Percentiles rank a stretch among this genome's conserved stretches.
phyloP scores from a whole-genome alignment of 2,888 invertebrate species.

The Chrysolina haemoptera region DNA sequence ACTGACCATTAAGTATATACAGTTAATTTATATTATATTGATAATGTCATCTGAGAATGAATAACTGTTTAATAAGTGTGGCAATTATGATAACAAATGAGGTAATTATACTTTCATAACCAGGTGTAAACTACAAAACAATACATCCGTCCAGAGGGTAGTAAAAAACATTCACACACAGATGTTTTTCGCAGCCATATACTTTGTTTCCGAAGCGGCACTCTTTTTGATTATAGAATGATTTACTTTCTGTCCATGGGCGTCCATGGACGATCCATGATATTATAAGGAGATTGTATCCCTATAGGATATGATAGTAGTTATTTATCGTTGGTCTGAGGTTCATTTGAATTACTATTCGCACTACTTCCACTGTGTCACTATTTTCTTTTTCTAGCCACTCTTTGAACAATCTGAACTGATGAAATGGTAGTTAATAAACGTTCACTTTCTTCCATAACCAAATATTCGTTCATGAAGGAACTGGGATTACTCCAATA shows the following conservation, averaged over 20 bases:
- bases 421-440: no score
- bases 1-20: no score
- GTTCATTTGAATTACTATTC: no score
- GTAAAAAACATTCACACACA: conserved; percentile 49
- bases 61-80: conserved; percentile 9
- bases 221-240: conserved; percentile 42
- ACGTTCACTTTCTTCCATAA: no score
- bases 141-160: conserved; percentile 39
- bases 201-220: conserved; percentile 41
- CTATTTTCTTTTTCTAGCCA: no score
- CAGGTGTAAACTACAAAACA: conserved; percentile 52
- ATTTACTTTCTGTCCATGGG: conserved; percentile 15
- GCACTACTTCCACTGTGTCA: no score
- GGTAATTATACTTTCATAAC: conserved; percentile 42
- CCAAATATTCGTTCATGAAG: no score
- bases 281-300: no score
- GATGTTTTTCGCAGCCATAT: conserved; percentile 50
- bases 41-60: background rate
- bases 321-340: no score
- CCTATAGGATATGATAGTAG: no score
- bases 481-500: no score
- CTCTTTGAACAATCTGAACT: no score
- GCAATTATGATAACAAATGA: conserved; percentile 26
- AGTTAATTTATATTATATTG: background rate
- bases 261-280: background rate